Evolutionary conservation across 2,888 invertebrate genomes (phyloP).

Genomic region (Mesorhabditis spiculigera): DNA sequence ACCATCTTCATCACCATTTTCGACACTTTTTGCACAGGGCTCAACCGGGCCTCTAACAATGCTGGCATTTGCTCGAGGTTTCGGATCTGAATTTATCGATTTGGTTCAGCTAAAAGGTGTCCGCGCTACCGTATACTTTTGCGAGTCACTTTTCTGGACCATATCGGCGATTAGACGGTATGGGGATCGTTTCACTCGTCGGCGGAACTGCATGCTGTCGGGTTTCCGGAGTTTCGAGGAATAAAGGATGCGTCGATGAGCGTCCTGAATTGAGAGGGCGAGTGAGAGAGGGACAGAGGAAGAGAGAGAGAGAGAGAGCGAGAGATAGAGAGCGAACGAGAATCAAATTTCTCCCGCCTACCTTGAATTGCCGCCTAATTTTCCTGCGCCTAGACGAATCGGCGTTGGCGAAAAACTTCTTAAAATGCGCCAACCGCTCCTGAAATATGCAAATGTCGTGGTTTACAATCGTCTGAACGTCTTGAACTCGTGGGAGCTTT

Average conservation of each 20-base stretch:
- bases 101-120: no score
- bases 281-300: no score
- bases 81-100: conserved; percentile 16
- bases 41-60: conserved; percentile 13
- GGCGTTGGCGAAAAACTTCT: not conserved
- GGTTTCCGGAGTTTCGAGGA: not conserved
- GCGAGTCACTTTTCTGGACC: conserved; percentile 28
- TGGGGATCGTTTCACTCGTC: conserved; percentile 33
- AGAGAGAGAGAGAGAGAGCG: no score
- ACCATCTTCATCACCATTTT: not conserved
- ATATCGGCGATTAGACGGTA: conserved; percentile 30
- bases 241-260: not conserved
- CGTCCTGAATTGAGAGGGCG: not conserved
- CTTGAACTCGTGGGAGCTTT: no score
- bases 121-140: conserved; percentile 14
- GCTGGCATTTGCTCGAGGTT: conserved; percentile 26
- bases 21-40: not conserved
- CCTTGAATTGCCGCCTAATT: not conserved
- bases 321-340: no score
- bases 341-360: not conserved
- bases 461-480: no score
- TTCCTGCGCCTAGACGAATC: not conserved
- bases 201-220: not conserved
- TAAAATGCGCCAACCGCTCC: not conserved
- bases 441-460: not conserved